Evolutionary conservation across 2,888 invertebrate genomes (phyloP).

Genomic region (Chaetogeoica ovagalla): DNA sequence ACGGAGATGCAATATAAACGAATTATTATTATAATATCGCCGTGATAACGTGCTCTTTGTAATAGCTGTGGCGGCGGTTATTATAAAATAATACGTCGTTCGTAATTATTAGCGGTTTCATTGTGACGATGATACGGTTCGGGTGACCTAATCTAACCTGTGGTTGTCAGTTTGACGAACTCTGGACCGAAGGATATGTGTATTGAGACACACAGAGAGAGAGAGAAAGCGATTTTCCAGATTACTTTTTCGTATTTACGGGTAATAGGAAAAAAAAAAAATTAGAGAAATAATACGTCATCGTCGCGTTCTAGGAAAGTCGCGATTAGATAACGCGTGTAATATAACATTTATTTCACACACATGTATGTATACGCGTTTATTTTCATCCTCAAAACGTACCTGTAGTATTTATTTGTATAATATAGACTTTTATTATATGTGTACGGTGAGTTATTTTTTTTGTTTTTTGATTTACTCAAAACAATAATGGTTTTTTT

Average conservation of each 20-base stretch:
- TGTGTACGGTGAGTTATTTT: no score
- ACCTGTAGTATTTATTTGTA: no score
- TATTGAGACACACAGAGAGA: no score
- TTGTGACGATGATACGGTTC: neutral
- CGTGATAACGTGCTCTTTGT: no score
- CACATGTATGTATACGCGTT: no score
- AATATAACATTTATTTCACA: no score
- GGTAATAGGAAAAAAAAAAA: neutral
- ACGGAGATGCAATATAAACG: neutral
- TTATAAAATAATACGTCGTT: conserved; percentile 3
- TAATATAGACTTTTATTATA: no score
- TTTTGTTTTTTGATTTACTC: no score
- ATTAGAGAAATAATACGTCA: neutral
- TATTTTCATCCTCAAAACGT: no score
- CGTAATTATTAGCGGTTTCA: neutral
- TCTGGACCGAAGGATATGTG: neutral
- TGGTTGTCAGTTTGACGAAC: neutral
- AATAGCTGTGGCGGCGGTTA: neutral
- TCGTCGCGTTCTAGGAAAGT: neutral
- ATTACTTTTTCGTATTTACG: neutral
- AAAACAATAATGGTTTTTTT: no score
- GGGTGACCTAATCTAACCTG: neutral
- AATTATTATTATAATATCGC: neutral
- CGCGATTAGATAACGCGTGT: neutral
- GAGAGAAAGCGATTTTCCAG: neutral